Percentiles rank a stretch among this genome's conserved stretches.
These are phyloP conservation scores for Cremastinae sp. DNA, from an alignment of 2,888 invertebrate genomes.

Conservation along the genomic window DNA sequence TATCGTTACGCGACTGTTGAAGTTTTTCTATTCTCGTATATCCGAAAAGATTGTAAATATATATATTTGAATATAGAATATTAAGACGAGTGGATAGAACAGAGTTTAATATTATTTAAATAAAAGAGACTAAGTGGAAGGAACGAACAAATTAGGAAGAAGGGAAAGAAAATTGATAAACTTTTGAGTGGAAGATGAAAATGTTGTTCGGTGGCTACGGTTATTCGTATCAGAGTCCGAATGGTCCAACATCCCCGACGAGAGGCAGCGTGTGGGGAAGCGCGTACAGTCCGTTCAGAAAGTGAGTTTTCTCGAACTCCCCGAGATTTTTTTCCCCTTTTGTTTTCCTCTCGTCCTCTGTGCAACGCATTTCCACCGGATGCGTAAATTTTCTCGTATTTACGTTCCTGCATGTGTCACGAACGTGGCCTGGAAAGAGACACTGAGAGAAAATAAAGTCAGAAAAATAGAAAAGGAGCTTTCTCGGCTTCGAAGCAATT, in stretches of 20 bases:
- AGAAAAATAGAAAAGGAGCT: conserved; percentile 24
- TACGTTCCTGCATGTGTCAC: not conserved
- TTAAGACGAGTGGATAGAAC: not conserved
- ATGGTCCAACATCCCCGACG: conserved; percentile 71
- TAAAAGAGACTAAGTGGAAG: not conserved
- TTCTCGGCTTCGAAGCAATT: conserved; percentile 57
- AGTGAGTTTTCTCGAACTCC: conserved; percentile 69
- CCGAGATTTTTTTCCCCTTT: not conserved
- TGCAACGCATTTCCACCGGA: not conserved
- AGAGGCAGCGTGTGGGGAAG: conserved; percentile 74
- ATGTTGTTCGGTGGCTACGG: conserved; percentile 76
- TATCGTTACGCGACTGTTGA: conserved; percentile 51
- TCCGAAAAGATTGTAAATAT: conserved; percentile 4
- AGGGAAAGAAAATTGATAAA: not conserved
- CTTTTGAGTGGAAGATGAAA: conserved; percentile 50
- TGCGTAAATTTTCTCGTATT: conserved; percentile 10
- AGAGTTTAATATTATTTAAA: not conserved
- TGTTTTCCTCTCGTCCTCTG: conserved; percentile 17
- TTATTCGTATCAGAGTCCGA: conserved; percentile 71
- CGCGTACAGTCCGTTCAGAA: conserved; percentile 75
- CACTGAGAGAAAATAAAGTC: conserved; percentile 12
- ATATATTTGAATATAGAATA: conserved; percentile 7
- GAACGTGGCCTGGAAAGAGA: conserved; percentile 19
- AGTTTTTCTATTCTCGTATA: conserved; percentile 20
- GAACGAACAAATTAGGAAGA: not conserved